Evolutionary conservation across 1,140 invertebrate species (phyloP).

Genomic region (Periplaneta americana): DNA sequence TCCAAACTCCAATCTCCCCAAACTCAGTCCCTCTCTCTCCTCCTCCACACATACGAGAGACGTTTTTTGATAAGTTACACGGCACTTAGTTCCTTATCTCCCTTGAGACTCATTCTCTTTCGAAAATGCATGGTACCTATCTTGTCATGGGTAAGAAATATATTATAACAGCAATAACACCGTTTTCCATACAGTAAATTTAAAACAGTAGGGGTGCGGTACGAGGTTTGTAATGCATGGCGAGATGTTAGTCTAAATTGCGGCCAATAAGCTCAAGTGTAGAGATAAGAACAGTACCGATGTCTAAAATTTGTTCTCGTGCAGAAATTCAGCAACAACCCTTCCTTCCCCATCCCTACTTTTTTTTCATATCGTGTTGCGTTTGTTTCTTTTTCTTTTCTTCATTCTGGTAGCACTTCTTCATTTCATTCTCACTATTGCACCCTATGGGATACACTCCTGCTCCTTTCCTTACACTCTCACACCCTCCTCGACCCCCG

Average conservation of each 20-base stretch:
- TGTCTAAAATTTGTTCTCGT: background rate
- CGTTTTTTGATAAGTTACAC: background rate
- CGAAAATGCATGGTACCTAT: background rate
- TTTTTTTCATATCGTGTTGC: background rate
- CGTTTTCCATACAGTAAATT: background rate
- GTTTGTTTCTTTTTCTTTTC: background rate
- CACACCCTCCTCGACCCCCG: background rate
- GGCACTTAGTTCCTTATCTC: background rate
- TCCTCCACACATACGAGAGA: background rate
- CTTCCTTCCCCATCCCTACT: background rate
- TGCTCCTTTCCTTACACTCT: background rate
- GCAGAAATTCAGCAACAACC: background rate
- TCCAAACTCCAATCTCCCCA: background rate
- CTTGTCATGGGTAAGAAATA: background rate
- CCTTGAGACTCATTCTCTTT: background rate
- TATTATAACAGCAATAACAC: background rate
- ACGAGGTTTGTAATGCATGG: background rate
- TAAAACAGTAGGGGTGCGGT: background rate
- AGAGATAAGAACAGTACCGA: background rate
- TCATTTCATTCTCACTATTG: background rate
- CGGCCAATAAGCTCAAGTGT: background rate
- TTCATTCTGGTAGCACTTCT: background rate
- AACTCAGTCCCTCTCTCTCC: background rate
- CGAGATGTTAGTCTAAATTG: background rate
- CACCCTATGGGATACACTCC: background rate